Evolutionary conservation across 2,113 vertebrate genomes (phyloP), one percentile per base, ranked within the genome.

Genomic region (Acrocephalus kingi): DNA sequence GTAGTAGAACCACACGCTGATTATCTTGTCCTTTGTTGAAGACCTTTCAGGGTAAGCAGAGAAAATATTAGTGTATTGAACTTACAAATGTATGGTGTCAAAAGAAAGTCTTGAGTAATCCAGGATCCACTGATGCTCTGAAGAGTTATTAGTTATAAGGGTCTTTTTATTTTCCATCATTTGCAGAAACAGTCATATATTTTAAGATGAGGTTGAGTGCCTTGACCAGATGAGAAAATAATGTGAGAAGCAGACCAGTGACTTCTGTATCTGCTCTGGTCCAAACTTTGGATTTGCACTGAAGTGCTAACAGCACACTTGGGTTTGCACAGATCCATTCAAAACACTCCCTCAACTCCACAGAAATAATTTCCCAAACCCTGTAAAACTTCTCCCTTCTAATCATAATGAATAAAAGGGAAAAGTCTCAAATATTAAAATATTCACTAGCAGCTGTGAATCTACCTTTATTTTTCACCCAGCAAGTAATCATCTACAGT

Each of bases 11-110:
- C 72, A 90, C 72, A 95, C 90, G 31, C 28, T 89, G 72, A 71
- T 95, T 94, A 84, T 63, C 94, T 77, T 74, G 83, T 93, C 52
- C 83, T 96, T 92, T 92, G 48, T 86, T 74, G 61, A 90, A 93
- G 86, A 52, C 23, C 18, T 90, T 86, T 45, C 52, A 89, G 76
- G 16, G 9, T 55, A 86, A 92, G 55, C 39, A 82, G 58, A 83
- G 37, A 66, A 72, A 48, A 79, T 22, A 78, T 10, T 16, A 81
- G 21, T 22, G 16, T 66, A 54, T 15, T 62, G 49, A 52, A 86
- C 13, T 45, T 39, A 23, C 24, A 55, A 74, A 49, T 80, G 15
- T 39, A 23, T 12, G 35, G 8, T 78, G 17, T 46, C 37, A 64
- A 19, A 84, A 52, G 52, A 45, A 89, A 23, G 23, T 77, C 11